Conservation (phyloP, 2,797 vertebrate genomes). For the Tragelaphus eurycerus region DNA sequence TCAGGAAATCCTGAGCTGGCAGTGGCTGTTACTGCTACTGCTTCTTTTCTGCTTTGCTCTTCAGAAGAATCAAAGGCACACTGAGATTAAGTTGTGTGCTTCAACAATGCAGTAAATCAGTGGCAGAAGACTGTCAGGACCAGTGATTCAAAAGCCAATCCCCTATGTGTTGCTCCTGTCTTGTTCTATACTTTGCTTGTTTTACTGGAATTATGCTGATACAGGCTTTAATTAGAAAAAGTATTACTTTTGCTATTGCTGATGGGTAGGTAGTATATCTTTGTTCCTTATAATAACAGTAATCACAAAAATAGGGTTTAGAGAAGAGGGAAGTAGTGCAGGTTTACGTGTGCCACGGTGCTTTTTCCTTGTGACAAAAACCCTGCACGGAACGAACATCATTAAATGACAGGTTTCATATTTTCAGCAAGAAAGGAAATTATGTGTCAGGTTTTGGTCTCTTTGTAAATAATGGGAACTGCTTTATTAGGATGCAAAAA, state of each 20-base stretch:
- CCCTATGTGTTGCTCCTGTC: background rate
- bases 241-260: conserved; percentile 38
- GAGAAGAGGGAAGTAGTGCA: background rate
- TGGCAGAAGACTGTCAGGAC: background rate
- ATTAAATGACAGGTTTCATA: background rate
- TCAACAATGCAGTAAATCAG: background rate
- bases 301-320: conserved; percentile 39
- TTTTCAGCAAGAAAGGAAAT: conserved; percentile 34
- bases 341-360: background rate
- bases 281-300: conserved; percentile 18
- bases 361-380: background rate
- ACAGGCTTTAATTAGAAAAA: conserved; percentile 45
- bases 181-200: background rate
- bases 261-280: background rate
- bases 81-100: background rate
- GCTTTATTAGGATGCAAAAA: conserved; percentile 46
- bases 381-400: background rate
- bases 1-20: background rate
- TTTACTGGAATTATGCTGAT: background rate
- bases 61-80: background rate
- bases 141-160: background rate
- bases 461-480: background rate
- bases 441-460: background rate
- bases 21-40: background rate
- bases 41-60: background rate